Conservation (phyloP, 2,797 vertebrate genomes). For the Ambastaia sidthimunki region DNA sequence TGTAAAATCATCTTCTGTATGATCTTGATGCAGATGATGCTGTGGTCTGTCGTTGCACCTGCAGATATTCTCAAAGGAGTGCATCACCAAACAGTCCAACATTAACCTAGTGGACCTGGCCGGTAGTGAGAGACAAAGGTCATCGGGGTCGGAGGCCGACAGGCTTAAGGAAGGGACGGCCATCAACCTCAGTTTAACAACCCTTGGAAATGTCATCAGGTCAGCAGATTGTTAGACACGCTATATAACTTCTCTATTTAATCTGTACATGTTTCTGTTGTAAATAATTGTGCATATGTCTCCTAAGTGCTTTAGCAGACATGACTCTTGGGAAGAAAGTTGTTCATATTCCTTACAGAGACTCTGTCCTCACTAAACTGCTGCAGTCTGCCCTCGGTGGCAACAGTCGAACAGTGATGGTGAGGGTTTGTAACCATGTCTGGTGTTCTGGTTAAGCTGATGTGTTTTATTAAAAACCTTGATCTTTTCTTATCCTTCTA, state of each 20-base stretch:
- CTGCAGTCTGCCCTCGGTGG: conserved; percentile 89
- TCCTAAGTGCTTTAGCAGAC: conserved; percentile 82
- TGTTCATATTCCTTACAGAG: conserved; percentile 86
- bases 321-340: conserved; percentile 81
- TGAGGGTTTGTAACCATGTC: conserved; percentile 57
- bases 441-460: not conserved
- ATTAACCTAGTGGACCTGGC: conserved; percentile 89
- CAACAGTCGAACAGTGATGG: conserved; percentile 91
- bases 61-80: conserved; percentile 85
- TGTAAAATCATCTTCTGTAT: not conserved
- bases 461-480: not conserved
- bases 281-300: not conserved
- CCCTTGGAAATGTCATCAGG: conserved; percentile 91
- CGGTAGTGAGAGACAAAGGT: conserved; percentile 87
- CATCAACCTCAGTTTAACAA: conserved; percentile 90
- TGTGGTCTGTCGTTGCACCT: not conserved
- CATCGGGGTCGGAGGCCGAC: conserved; percentile 86
- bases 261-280: not conserved
- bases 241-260: not conserved
- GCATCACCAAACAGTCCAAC: conserved; percentile 85
- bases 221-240: conserved; percentile 49
- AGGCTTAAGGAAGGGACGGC: conserved; percentile 85
- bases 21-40: not conserved
- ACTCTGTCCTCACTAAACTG: conserved; percentile 88
- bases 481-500: conserved; percentile 9